phyloP scores from a whole-genome alignment of 2,113 vertebrate species.

The Nannobrachium achirus region DNA sequence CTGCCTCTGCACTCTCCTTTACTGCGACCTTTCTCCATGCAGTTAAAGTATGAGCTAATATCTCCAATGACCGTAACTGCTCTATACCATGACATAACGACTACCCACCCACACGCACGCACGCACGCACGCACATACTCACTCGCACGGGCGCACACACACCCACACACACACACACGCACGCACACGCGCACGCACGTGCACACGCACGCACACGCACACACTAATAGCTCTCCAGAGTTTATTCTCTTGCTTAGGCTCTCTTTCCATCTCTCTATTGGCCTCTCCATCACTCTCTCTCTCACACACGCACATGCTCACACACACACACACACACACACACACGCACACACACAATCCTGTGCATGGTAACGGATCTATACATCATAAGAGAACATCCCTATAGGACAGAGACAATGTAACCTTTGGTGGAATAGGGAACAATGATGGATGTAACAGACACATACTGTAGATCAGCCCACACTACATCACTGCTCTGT shows the following conservation, averaged over 20 bases:
- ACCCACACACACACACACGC: neutral
- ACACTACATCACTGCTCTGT: slow-evolving; percentile 4
- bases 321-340: neutral
- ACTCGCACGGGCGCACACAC: neutral
- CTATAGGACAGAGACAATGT: slow-evolving; percentile 15
- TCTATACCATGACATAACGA: slow-evolving; percentile 5
- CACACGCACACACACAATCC: neutral
- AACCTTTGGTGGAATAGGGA: slow-evolving; percentile 5
- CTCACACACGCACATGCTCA: slow-evolving; percentile 1
- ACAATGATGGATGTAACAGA: neutral
- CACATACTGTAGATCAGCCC: slow-evolving; percentile 11
- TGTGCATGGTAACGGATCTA: slow-evolving; percentile 39
- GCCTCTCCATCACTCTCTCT: neutral
- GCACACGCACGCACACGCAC: neutral
- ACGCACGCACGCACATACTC: neutral
- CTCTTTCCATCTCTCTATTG: neutral
- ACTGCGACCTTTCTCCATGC: slow-evolving; percentile 30
- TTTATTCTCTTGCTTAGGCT: neutral
- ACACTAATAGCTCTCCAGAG: too few relatives aligned
- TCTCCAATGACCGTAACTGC: slow-evolving; percentile 23
- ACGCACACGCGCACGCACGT: neutral
- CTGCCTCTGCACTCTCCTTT: slow-evolving; percentile 10
- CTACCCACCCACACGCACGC: neutral
- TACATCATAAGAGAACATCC: slow-evolving; percentile 39
- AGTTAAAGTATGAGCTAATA: neutral